Percentiles rank a stretch among this genome's conserved stretches.
These are phyloP conservation scores for Sebastes diaconus DNA, from an alignment of 2,797 vertebrate species.

Conservation along the genomic window DNA sequence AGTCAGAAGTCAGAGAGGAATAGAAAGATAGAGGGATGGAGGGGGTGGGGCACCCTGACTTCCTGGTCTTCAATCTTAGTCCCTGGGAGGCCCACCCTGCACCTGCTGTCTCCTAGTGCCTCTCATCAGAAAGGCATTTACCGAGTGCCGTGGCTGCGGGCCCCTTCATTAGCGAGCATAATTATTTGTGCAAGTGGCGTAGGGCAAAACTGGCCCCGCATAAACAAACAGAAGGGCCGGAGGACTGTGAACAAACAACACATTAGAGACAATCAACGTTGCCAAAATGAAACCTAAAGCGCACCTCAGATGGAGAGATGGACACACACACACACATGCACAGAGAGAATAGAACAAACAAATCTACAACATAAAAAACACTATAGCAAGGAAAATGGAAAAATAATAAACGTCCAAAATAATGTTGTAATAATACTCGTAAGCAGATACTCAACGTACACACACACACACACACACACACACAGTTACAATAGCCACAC, in stretches of 20 bases:
- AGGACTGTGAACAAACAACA: constrained; percentile 86
- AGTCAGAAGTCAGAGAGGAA: constrained; percentile 11
- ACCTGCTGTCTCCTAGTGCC: constrained; percentile 95
- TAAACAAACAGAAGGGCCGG: constrained; percentile 98
- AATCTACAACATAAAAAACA: neutral
- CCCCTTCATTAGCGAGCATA: constrained; percentile 99
- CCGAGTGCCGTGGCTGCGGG: constrained; percentile 93
- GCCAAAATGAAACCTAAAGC: constrained; percentile 50
- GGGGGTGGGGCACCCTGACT: constrained; percentile 53
- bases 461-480: too few relatives aligned
- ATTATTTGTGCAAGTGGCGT: constrained; percentile 98
- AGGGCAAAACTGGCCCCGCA: constrained; percentile 98
- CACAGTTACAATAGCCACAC: too few relatives aligned
- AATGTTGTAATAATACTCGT: neutral
- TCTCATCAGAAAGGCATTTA: constrained; percentile 99
- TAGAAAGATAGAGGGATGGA: constrained; percentile 54
- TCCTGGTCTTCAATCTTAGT: constrained; percentile 97
- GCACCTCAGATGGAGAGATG: constrained; percentile 30
- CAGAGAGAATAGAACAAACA: neutral
- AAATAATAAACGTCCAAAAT: constrained; percentile 12
- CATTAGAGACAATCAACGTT: constrained; percentile 77
- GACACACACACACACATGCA: constrained; percentile 4
- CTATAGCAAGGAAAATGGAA: neutral
- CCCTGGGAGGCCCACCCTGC: constrained; percentile 98
- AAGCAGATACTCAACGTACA: neutral